These are phyloP conservation scores for Dicyrtoma fusca DNA, from an alignment of 2,888 invertebrate genomes.

Conservation along the genomic window DNA sequence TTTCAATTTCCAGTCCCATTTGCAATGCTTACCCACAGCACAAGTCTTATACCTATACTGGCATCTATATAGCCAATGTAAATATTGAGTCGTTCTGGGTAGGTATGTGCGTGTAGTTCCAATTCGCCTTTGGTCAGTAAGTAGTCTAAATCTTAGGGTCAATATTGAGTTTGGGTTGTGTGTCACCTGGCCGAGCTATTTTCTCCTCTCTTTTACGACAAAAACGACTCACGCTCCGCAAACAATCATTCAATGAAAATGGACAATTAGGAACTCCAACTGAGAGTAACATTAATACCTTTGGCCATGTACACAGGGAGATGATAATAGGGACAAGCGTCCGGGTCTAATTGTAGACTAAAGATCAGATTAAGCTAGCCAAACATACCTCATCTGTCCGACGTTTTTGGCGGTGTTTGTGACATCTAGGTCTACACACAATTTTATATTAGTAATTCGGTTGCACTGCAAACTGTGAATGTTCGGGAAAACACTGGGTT, in stretches of 20 bases:
- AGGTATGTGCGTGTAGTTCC: neutral
- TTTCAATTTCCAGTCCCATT: no score
- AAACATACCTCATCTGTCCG: no score
- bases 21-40: no score
- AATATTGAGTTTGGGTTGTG: slow-evolving; percentile 55
- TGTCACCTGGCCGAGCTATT: slow-evolving; percentile 47
- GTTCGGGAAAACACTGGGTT: no score
- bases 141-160: slow-evolving; percentile 46
- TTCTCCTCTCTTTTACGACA: slow-evolving; percentile 31
- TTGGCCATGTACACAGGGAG: neutral
- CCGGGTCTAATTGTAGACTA: neutral
- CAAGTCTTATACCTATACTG: no score
- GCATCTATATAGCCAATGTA: no score
- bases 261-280: slow-evolving; percentile 40
- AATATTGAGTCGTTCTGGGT: neutral
- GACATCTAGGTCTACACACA: no score
- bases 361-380: neutral
- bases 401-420: neutral
- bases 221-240: slow-evolving; percentile 39
- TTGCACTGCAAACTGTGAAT: no score
- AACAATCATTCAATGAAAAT: slow-evolving; percentile 43
- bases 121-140: slow-evolving; percentile 31
- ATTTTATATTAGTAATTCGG: no score
- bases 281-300: slow-evolving; percentile 37
- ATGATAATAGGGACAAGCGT: neutral